Base-by-base conservation (phyloP, 2,888 invertebrate species). In the Proisotoma minuta region DNA sequence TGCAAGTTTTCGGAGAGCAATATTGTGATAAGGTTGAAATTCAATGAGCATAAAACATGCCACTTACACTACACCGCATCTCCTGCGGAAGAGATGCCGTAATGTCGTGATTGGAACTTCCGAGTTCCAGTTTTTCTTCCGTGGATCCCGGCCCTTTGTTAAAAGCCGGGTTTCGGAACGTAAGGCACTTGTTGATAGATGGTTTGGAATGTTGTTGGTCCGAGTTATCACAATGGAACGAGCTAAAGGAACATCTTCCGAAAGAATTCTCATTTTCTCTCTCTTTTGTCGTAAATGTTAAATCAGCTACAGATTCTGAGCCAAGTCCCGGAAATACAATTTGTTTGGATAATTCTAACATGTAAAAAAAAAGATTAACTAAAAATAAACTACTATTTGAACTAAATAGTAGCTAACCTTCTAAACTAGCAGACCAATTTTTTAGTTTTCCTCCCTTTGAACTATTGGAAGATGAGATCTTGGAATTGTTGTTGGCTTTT, bases 341-440 rank as follows among this genome's bases (percentile, higher is more conserved):
- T 65, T 73, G 73, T 47, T 68, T 70, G 12, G 69, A 66, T 29
- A 73, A 57, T 50, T 73, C 71, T n/a, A n/a, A n/a, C n/a, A n/a
- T n/a, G n/a, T n/a, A n/a, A n/a, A n/a, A n/a, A n/a, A n/a, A n/a
- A n/a, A n/a, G n/a, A n/a, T n/a, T n/a, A n/a, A n/a, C n/a, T n/a
- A n/a, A n/a, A n/a, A n/a, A n/a, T n/a, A n/a, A n/a, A n/a, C n/a
- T n/a, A n/a, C n/a, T n/a, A n/a, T n/a, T n/a, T n/a, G n/a, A n/a
- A n/a, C n/a, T n/a, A n/a, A n/a, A n/a, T n/a, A n/a, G n/a, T n/a
- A n/a, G n/a, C n/a, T n/a, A n/a, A n/a, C n/a, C n/a, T 48, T 73
- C 73, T 61, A 73, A 68, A 60, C 71, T 72, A 27, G 70, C 65
- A 18, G 71, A 70, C 73, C 73, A 73, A 63, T 70, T 71, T 61